Evolutionary conservation across 2,797 vertebrate species (phyloP).

Genomic region (Coilia nasus): DNA sequence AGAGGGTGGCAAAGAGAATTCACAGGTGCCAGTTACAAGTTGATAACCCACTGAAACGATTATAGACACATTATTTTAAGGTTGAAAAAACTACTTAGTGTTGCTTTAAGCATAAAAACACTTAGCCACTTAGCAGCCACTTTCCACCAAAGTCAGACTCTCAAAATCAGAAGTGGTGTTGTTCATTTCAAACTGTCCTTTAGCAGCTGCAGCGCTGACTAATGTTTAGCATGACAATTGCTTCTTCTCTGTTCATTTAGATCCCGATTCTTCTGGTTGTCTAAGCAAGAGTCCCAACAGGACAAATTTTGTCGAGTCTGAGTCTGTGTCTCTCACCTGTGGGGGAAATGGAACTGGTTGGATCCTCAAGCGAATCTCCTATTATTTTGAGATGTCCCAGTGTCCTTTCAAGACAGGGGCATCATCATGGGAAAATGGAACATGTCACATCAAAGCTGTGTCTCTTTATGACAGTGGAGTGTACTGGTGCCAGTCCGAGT

Average conservation of each 20-base stretch:
- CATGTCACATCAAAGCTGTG: not conserved
- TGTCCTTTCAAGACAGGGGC: not conserved
- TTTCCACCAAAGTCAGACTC: no score
- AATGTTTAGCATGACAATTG: not conserved
- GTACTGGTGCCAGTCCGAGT: slow-evolving; percentile 11
- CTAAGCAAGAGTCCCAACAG: not conserved
- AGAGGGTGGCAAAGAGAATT: no score
- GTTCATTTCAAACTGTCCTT: no score
- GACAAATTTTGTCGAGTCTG: not conserved
- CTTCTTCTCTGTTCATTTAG: not conserved
- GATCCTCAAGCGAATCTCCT: not conserved
- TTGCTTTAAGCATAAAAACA: no score
- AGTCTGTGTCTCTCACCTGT: not conserved
- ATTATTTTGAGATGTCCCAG: not conserved
- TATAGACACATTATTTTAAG: no score
- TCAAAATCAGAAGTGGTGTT: no score
- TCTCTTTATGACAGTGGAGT: not conserved
- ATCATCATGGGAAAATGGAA: not conserved
- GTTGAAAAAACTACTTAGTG: no score
- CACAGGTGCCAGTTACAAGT: no score
- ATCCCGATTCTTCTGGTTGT: not conserved
- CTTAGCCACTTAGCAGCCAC: no score
- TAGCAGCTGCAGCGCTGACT: no score
- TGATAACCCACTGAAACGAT: no score
- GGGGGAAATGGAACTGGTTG: not conserved